Percentiles rank a stretch among this genome's conserved stretches.
Evolutionary conservation across 2,113 vertebrate species (phyloP).

Genomic region (Pygoscelis adeliae): DNA sequence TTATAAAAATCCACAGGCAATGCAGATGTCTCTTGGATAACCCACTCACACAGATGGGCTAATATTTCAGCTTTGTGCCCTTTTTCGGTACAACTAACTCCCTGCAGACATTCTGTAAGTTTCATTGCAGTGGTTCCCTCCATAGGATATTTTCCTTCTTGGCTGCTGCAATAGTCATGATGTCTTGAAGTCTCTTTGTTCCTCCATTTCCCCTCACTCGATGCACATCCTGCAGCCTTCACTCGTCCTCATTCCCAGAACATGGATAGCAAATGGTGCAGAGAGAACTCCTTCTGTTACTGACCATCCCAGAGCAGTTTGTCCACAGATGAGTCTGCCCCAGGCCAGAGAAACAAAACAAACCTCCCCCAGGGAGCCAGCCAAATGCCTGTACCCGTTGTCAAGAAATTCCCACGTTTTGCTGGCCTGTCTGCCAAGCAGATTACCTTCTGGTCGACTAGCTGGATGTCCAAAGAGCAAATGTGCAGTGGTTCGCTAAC

Average conservation of each 20-base stretch:
- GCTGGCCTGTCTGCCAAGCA: not conserved
- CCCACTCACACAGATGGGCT: not conserved
- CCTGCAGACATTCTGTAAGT: not conserved
- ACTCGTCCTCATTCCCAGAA: not conserved
- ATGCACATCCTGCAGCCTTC: not conserved
- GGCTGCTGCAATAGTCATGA: not conserved
- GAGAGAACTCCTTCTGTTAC: not conserved
- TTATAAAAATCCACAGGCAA: not conserved
- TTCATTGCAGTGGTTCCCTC: not conserved
- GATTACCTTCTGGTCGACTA: not conserved
- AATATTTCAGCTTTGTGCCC: not conserved
- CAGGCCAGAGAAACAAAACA: not conserved
- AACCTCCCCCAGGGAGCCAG: not conserved
- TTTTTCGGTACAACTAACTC: not conserved
- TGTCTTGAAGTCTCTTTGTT: not conserved
- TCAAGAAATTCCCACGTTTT: not conserved
- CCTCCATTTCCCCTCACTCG: not conserved
- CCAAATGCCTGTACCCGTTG: accelerated
- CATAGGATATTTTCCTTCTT: not conserved
- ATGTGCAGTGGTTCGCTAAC: not conserved
- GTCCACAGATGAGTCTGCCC: not conserved
- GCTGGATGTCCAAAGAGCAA: not conserved
- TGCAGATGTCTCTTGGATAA: not conserved
- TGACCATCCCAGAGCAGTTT: not conserved
- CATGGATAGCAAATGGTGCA: not conserved